Percentiles rank a stretch among this genome's conserved stretches.
phyloP scores from a whole-genome alignment of 92 coral and sea anemone species.

The Epizoanthus scotinus region DNA sequence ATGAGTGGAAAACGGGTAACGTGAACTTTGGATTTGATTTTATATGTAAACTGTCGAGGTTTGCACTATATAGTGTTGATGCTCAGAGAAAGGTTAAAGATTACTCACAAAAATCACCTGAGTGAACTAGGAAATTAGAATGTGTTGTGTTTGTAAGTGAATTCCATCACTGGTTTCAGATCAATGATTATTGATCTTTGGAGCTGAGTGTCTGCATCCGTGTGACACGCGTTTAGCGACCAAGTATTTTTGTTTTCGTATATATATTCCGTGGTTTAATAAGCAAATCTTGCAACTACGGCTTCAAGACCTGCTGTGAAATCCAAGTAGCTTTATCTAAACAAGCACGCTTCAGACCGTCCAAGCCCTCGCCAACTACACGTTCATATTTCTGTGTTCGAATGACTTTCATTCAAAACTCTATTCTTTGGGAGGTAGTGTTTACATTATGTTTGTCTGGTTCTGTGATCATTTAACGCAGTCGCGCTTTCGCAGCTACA shows the following conservation, averaged over 20 bases:
- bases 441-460: too few species aligned
- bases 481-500: background rate
- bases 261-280: background rate
- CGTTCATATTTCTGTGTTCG: background rate
- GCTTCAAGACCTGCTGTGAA: background rate
- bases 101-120: background rate
- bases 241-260: background rate
- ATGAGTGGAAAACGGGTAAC: conserved; percentile 9
- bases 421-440: too few species aligned
- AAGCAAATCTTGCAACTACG: background rate
- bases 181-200: conserved; percentile 3
- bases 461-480: too few species aligned
- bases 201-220: background rate
- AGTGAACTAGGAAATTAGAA: background rate
- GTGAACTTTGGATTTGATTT: conserved; percentile 20
- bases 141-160: background rate
- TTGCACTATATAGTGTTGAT: background rate
- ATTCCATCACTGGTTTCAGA: too few species aligned
- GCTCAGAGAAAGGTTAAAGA: conserved; percentile 1
- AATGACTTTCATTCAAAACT: background rate
- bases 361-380: background rate
- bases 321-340: background rate
- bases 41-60: background rate
- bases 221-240: conserved; percentile 3
- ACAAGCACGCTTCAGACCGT: conserved; percentile 25